Percentiles rank a stretch among this genome's conserved stretches.
Evolutionary conservation across 92 coral and sea anemone genomes (phyloP).

Genomic region (Pocillopora grandis): DNA sequence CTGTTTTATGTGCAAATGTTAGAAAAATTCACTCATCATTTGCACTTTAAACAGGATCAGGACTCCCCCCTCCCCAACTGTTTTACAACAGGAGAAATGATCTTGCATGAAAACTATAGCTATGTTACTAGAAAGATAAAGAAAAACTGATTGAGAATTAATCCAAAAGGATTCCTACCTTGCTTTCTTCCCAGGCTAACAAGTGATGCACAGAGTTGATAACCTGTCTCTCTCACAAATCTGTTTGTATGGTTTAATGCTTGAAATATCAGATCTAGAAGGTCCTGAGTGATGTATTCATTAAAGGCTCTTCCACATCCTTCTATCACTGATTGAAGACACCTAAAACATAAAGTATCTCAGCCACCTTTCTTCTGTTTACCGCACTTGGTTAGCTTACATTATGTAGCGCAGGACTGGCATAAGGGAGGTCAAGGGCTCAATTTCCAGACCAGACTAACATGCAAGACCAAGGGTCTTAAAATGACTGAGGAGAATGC

Average conservation of each 20-base stretch:
- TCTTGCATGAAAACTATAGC: not conserved
- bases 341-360: constrained; percentile 47
- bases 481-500: too few relatives aligned
- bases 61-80: too few relatives aligned
- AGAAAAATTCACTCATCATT: too few relatives aligned
- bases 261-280: constrained; percentile 90
- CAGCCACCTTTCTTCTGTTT: not conserved
- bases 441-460: too few relatives aligned
- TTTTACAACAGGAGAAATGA: not conserved
- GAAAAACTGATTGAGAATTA: not conserved
- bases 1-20: too few relatives aligned
- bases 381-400: too few relatives aligned
- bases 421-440: too few relatives aligned
- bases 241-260: constrained; percentile 94
- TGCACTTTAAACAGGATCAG: too few relatives aligned
- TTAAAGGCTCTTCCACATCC: constrained; percentile 93
- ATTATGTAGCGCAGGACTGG: too few relatives aligned
- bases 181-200: constrained; percentile 85
- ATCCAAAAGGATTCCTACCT: constrained; percentile 49
- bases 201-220: constrained; percentile 94
- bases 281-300: constrained; percentile 78
- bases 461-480: too few relatives aligned
- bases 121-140: not conserved
- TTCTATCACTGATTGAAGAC: constrained; percentile 92
- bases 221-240: constrained; percentile 97